These are phyloP conservation scores for Monochamus saltuarius DNA, from an alignment of 1,140 invertebrate species.

Conservation along the genomic window DNA sequence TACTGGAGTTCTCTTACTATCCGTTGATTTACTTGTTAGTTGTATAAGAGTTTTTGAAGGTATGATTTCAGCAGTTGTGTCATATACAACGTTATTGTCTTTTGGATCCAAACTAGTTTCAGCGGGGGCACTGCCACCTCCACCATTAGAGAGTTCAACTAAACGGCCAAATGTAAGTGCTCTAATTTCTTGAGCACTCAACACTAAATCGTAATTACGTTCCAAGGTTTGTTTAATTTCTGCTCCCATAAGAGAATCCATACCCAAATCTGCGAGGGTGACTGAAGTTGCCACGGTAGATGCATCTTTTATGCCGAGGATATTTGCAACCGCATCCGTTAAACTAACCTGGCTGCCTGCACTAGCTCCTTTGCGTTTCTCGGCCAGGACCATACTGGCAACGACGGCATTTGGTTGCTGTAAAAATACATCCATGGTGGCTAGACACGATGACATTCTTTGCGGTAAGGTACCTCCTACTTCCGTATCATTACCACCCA, in stretches of 20 bases:
- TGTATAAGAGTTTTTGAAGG: conserved; percentile 65
- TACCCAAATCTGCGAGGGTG: conserved; percentile 87
- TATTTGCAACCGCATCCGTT: conserved; percentile 76
- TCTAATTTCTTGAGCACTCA: conserved; percentile 89
- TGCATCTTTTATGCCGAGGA: conserved; percentile 84
- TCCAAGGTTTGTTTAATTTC: conserved; percentile 97
- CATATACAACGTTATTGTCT: conserved; percentile 55
- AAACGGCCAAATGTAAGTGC: conserved; percentile 74
- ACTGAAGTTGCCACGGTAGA: conserved; percentile 71
- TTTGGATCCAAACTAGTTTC: conserved; percentile 27
- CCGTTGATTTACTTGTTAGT: conserved; percentile 54
- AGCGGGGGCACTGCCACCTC: conserved; percentile 43
- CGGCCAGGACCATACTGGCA: conserved; percentile 78
- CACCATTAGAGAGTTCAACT: conserved; percentile 61
- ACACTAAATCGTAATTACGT: conserved; percentile 83
- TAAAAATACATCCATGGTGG: conserved; percentile 83
- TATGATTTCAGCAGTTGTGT: conserved; percentile 57
- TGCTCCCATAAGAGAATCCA: conserved; percentile 97
- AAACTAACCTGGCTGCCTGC: conserved; percentile 59
- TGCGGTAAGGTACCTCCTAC: conserved; percentile 93
- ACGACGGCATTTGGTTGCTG: conserved; percentile 84
- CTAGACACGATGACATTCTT: conserved; percentile 83
- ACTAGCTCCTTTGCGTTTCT: conserved; percentile 62
- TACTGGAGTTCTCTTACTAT: conserved; percentile 52
- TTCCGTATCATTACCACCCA: conserved; percentile 86